Conservation (phyloP, 2,797 vertebrate genomes). For the Dendrocincla fuliginosa region DNA sequence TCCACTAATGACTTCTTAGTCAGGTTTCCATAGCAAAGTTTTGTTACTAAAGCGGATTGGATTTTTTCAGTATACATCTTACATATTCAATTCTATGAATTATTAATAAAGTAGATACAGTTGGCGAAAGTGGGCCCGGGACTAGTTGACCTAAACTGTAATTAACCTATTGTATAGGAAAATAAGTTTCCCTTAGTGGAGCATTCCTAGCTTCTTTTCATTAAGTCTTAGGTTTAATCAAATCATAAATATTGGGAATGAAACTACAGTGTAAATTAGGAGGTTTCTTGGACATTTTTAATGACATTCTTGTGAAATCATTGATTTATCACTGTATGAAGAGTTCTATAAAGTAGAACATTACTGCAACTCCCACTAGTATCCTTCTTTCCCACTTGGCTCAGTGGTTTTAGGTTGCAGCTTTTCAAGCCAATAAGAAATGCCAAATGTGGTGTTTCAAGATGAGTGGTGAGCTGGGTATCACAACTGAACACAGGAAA, state of each 20-base stretch:
- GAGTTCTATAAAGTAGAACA: background rate
- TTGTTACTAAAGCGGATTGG: background rate
- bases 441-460: rapidly evolving
- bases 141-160: background rate
- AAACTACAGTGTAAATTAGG: background rate
- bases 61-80: background rate
- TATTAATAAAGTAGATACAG: background rate
- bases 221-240: background rate
- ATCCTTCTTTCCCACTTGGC: background rate
- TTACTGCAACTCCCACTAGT: background rate
- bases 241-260: background rate
- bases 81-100: background rate
- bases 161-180: background rate
- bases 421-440: background rate
- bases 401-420: background rate
- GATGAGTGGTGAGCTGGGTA: background rate
- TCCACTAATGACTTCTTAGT: background rate
- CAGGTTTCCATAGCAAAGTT: background rate
- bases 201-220: background rate
- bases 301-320: background rate
- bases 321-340: background rate
- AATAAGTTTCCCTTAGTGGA: background rate
- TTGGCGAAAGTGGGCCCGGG: background rate
- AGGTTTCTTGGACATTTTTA: background rate
- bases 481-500: background rate